Percentiles rank a stretch among this genome's conserved stretches.
These are phyloP conservation scores for Drosophila kurseongensis DNA, from an alignment of 1,140 invertebrate genomes.

Conservation along the genomic window DNA sequence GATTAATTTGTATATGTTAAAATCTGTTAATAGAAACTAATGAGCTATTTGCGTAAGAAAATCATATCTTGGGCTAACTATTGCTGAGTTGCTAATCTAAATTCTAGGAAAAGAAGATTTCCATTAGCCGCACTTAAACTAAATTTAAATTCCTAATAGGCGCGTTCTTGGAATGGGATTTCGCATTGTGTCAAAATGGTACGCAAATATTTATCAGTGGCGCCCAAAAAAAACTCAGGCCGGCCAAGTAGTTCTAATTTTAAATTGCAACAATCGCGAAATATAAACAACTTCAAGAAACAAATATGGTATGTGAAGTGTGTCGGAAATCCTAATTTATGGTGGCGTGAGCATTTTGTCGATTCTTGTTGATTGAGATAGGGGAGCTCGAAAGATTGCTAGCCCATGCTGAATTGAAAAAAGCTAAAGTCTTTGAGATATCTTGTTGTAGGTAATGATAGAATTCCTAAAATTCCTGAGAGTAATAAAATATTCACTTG, in stretches of 20 bases:
- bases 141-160: slow-evolving; percentile 1
- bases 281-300: slow-evolving; percentile 30
- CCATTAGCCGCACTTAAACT: neutral
- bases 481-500: neutral
- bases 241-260: slow-evolving; percentile 54
- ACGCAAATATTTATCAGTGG: slow-evolving; percentile 61
- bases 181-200: slow-evolving; percentile 53
- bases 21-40: too few relatives aligned
- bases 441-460: neutral
- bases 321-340: slow-evolving; percentile 61
- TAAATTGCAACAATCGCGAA: slow-evolving; percentile 62
- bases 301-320: slow-evolving; percentile 53
- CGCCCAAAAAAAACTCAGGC: slow-evolving; percentile 39
- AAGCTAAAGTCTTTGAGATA: neutral
- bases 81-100: neutral
- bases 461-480: neutral
- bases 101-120: slow-evolving; percentile 14
- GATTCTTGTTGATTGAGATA: slow-evolving; percentile 22
- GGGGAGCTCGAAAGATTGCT: slow-evolving; percentile 3
- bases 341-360: slow-evolving; percentile 11
- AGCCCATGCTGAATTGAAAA: neutral
- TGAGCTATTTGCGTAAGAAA: too few relatives aligned
- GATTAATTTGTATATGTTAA: too few relatives aligned
- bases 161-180: slow-evolving; percentile 24
- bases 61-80: neutral